phyloP scores from a whole-genome alignment of 2,888 invertebrate species.

The Tolmerus cingulatus region DNA sequence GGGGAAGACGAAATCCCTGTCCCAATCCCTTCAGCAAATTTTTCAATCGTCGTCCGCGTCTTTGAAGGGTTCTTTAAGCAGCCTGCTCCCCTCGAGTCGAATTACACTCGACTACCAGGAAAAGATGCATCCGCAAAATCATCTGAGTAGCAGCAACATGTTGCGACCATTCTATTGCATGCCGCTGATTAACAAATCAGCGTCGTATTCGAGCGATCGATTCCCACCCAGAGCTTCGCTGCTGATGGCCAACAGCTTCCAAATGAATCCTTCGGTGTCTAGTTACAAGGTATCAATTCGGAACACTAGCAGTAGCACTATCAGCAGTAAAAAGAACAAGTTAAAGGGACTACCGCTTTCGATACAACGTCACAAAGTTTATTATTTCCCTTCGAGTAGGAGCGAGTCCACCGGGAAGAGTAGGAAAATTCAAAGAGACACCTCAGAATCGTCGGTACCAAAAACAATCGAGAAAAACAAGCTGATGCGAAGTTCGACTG shows the following conservation, averaged over 20 bases:
- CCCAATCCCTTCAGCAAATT: constrained; percentile 52
- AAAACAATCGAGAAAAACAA: constrained; percentile 28
- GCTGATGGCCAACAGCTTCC: not conserved
- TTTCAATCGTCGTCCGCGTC: constrained; percentile 48
- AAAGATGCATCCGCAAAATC: not conserved
- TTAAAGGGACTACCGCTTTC: constrained; percentile 8
- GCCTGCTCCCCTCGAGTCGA: not conserved
- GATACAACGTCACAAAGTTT: constrained; percentile 25
- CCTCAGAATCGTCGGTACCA: not conserved
- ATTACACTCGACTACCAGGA: not conserved
- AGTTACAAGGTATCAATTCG: not conserved
- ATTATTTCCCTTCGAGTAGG: constrained; percentile 38
- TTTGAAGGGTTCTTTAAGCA: not conserved
- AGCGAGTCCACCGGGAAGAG: not conserved
- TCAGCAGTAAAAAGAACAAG: not conserved
- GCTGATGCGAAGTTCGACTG: constrained; percentile 17
- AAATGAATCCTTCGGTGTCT: not conserved
- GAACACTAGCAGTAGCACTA: too few relatives aligned
- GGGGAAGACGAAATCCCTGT: constrained; percentile 48
- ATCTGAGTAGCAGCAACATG: not conserved
- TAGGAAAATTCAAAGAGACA: not conserved
- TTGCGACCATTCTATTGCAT: not conserved
- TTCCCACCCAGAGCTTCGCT: not conserved
- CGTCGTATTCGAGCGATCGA: not conserved
- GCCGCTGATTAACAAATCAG: constrained; percentile 35